A percentile compares a stretch with the other conserved stretches of the same genome.
Evolutionary conservation across 2,888 invertebrate genomes (phyloP).

Genomic region (Platycheirus albimanus): DNA sequence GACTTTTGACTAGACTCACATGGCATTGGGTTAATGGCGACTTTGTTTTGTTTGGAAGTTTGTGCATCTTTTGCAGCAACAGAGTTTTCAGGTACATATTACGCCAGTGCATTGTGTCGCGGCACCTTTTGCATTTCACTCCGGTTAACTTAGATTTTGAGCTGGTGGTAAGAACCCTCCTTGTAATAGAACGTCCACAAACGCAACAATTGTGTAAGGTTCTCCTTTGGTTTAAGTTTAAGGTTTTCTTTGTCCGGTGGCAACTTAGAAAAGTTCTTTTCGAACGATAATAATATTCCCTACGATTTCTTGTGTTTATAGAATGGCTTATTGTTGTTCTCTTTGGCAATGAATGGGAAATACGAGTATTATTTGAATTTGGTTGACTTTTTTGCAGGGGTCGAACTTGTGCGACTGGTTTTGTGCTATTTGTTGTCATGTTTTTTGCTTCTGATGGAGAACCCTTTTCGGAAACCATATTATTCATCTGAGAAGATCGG

Average conservation of each 20-base stretch:
- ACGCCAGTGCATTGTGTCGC: conserved; percentile 76
- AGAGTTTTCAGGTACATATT: conserved; percentile 75
- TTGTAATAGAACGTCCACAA: conserved; percentile 76
- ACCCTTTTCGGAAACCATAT: conserved; percentile 75
- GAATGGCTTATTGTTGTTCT: conserved; percentile 6
- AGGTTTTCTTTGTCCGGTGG: conserved; percentile 61
- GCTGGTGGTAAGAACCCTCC: conserved; percentile 61
- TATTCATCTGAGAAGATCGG: conserved; percentile 80
- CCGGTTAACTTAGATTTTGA: conserved; percentile 37
- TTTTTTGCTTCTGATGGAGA: conserved; percentile 36
- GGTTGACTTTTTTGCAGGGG: conserved; percentile 66
- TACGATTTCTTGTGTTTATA: conserved; percentile 49
- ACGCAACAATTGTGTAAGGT: conserved; percentile 76
- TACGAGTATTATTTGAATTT: conserved; percentile 1
- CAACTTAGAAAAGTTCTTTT: conserved; percentile 56
- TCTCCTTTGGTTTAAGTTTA: conserved; percentile 75
- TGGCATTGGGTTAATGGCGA: conserved; percentile 6
- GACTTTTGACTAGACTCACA: conserved; percentile 49
- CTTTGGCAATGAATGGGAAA: conserved; percentile 49
- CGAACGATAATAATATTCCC: conserved; percentile 71
- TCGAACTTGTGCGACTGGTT: conserved; percentile 75
- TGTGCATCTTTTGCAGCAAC: conserved; percentile 58
- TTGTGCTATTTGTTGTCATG: conserved; percentile 39
- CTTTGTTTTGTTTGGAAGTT: conserved; percentile 29
- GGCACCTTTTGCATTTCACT: conserved; percentile 77